These are phyloP conservation scores for Sphenopsis melanotis DNA, from an alignment of 2,797 vertebrate species.

Conservation along the genomic window DNA sequence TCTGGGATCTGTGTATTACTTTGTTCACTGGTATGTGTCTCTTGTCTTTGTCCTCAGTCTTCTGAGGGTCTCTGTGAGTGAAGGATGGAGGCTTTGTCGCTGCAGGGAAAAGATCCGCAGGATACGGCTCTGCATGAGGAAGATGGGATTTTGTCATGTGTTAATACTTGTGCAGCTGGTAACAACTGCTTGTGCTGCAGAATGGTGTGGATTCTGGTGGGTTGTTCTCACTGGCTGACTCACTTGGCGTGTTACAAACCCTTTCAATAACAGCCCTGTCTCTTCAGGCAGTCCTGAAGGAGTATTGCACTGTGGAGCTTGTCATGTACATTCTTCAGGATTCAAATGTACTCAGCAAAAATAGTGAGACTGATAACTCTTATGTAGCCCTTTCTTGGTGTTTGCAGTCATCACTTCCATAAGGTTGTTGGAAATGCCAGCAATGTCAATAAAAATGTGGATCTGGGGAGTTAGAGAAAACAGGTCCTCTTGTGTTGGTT, in stretches of 20 bases:
- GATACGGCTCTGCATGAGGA: neutral
- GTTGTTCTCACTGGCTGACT: neutral
- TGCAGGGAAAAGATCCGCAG: neutral
- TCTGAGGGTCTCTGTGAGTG: neutral
- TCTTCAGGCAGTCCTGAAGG: neutral
- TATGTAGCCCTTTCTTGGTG: neutral
- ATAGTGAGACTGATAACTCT: neutral
- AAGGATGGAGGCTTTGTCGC: neutral
- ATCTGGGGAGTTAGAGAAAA: neutral
- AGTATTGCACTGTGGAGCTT: neutral
- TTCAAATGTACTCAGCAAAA: neutral
- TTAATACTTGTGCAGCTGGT: neutral
- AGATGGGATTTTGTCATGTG: neutral
- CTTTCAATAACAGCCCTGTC: neutral
- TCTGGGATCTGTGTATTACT: neutral
- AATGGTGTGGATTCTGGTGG: neutral
- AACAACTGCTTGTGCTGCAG: neutral
- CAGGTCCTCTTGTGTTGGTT: neutral
- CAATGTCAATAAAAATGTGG: neutral
- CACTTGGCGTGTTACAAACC: neutral
- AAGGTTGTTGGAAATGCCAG: neutral
- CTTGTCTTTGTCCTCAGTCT: neutral
- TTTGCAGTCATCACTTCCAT: neutral
- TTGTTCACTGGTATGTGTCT: neutral
- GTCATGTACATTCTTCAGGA: accelerated